Evolutionary conservation across 1,140 invertebrate genomes (phyloP).

Genomic region (Diploscapter pachys): DNA sequence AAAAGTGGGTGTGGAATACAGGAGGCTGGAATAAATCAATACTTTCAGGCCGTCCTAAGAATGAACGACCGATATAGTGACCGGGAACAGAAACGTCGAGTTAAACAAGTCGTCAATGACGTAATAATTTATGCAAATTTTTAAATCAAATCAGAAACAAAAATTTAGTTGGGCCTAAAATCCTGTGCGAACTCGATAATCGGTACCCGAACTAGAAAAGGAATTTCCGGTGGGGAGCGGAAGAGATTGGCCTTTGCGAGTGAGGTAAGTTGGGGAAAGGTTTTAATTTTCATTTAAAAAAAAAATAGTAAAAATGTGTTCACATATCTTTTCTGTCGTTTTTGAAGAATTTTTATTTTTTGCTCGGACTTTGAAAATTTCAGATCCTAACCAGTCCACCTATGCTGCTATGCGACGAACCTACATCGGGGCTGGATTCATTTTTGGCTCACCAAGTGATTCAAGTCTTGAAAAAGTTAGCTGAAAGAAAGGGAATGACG

Average conservation of each 20-base stretch:
- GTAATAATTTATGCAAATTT: conserved; percentile 62
- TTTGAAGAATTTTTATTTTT: not conserved
- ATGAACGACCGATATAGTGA: conserved; percentile 77
- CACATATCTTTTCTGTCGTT: not conserved
- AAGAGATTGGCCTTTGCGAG: conserved; percentile 90
- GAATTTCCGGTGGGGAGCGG: conserved; percentile 89
- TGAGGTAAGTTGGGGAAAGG: conserved; percentile 68
- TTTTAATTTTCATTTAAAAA: too few relatives aligned
- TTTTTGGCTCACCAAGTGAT: conserved; percentile 86
- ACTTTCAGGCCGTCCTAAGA: conserved; percentile 75
- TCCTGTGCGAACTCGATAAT: conserved; percentile 72
- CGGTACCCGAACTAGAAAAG: conserved; percentile 78
- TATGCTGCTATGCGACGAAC: conserved; percentile 91
- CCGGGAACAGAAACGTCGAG: conserved; percentile 73
- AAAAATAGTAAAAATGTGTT: not conserved
- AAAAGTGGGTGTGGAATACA: too few relatives aligned
- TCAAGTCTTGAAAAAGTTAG: conserved; percentile 61
- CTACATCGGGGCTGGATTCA: conserved; percentile 84
- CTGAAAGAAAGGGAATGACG: conserved; percentile 75
- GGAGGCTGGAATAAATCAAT: not conserved
- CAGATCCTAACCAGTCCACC: conserved; percentile 87
- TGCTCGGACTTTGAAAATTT: conserved; percentile 5
- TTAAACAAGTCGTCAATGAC: conserved; percentile 83
- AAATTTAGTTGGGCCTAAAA: conserved; percentile 69
- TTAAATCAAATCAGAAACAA: not conserved